Evolutionary conservation across 2,888 invertebrate genomes (phyloP).

Genomic region (Pristionchus japonicus): DNA sequence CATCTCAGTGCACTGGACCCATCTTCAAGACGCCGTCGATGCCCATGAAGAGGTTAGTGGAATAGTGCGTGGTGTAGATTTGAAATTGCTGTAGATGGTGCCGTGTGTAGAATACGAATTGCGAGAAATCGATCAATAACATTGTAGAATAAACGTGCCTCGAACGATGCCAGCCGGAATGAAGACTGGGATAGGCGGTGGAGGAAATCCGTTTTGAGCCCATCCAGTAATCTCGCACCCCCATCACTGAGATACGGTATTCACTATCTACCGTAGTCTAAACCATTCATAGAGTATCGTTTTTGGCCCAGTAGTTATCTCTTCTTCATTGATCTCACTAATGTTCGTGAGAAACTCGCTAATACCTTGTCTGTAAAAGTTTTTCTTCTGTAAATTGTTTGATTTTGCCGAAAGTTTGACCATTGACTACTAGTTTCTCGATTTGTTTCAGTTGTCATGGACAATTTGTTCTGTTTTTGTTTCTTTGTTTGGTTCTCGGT

Average conservation of each 20-base stretch:
- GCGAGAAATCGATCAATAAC: background rate
- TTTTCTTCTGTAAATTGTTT: background rate
- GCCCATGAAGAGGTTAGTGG: background rate
- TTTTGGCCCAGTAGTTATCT: background rate
- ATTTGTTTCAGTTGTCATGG: background rate
- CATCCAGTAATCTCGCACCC: background rate
- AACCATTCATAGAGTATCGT: background rate
- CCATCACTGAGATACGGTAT: background rate
- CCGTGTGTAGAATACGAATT: background rate
- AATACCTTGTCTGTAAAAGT: background rate
- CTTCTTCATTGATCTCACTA: background rate
- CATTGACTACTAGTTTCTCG: background rate
- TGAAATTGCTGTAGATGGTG: background rate
- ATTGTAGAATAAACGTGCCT: background rate
- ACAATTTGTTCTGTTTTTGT: background rate
- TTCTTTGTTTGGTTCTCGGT: background rate
- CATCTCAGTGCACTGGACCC: background rate
- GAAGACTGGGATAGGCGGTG: background rate
- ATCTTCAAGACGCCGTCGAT: background rate
- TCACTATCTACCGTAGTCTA: background rate
- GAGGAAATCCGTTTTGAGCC: background rate
- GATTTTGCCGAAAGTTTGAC: no score
- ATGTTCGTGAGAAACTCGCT: background rate
- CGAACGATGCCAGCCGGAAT: background rate
- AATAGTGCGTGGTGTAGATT: background rate